phyloP scores from a whole-genome alignment of 1,140 invertebrate species.

The Plectrocnemia conspersa region DNA sequence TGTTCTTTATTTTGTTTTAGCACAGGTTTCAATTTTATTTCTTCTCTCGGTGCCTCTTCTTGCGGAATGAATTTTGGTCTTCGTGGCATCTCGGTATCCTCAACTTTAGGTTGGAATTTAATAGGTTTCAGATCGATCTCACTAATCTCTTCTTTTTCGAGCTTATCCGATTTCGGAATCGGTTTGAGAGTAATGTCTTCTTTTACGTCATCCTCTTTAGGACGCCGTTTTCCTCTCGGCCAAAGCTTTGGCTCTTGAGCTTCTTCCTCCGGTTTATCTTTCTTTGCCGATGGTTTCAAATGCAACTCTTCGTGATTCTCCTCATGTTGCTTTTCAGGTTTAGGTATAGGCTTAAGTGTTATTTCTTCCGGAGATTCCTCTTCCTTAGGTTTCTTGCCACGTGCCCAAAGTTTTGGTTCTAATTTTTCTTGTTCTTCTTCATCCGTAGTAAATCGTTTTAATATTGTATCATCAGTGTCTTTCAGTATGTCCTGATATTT shows the following conservation, averaged over 20 bases:
- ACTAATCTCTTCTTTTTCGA: conserved; percentile 20
- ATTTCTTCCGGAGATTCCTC: conserved; percentile 33
- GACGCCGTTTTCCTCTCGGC: conserved; percentile 43
- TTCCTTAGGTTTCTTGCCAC: conserved; percentile 41
- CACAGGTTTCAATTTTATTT: conserved; percentile 43
- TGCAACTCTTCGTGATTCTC: conserved; percentile 35
- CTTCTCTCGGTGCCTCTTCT: conserved; percentile 45
- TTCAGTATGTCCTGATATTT: too few relatives aligned
- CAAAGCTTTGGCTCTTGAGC: conserved; percentile 38
- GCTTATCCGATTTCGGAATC: conserved; percentile 34
- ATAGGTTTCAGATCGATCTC: conserved; percentile 40
- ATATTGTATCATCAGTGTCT: too few relatives aligned
- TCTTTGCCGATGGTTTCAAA: conserved; percentile 37
- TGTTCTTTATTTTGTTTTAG: conserved; percentile 39
- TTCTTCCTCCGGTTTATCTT: conserved; percentile 36
- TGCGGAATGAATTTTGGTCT: conserved; percentile 45
- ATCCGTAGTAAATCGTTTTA: conserved; percentile 45
- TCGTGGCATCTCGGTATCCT: conserved; percentile 37
- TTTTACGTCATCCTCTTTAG: conserved; percentile 40
- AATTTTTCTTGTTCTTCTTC: conserved; percentile 38
- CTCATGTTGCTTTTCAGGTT: conserved; percentile 36
- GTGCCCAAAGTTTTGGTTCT: conserved; percentile 43
- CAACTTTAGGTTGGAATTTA: conserved; percentile 38
- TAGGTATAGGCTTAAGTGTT: conserved; percentile 33
- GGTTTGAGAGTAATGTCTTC: conserved; percentile 24